Percentiles rank a stretch among this genome's conserved stretches.
Conservation (phyloP, 2,888 invertebrate genomes). For the Drosophila atroscutellata region DNA sequence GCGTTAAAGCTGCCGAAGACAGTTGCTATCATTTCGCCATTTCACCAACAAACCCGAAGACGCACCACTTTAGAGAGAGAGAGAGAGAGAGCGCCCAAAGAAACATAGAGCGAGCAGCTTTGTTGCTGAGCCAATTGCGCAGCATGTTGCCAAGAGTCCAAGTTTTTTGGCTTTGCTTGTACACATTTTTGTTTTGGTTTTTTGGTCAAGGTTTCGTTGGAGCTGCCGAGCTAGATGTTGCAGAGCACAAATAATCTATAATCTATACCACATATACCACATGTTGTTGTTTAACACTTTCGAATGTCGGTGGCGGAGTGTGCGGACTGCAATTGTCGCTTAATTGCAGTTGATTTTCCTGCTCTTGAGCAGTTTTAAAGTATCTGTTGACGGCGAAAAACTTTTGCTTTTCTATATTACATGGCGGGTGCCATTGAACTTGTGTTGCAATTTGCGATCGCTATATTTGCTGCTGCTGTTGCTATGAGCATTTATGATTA, state of each 20-base stretch:
- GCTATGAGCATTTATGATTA: conserved; percentile 9
- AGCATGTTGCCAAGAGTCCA: conserved; percentile 53
- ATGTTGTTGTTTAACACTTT: conserved; percentile 71
- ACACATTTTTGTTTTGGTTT: conserved; percentile 26
- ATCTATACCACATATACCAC: conserved; percentile 65
- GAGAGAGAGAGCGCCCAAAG: conserved; percentile 10
- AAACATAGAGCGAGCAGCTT: conserved; percentile 8
- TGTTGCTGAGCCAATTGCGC: conserved; percentile 31
- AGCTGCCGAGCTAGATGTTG: conserved; percentile 27
- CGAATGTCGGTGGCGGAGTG: conserved; percentile 56
- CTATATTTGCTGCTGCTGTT: conserved; percentile 18
- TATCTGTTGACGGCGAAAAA: conserved; percentile 48
- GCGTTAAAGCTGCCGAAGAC: conserved; percentile 60
- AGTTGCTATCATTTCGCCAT: conserved; percentile 61
- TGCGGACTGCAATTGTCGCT: conserved; percentile 63
- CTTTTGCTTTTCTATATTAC: conserved; percentile 75
- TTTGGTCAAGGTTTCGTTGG: conserved; percentile 73
- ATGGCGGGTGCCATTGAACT: conserved; percentile 82
- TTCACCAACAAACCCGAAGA: conserved; percentile 52
- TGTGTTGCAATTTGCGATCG: conserved; percentile 66
- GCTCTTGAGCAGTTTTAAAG: conserved; percentile 60
- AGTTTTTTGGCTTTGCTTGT: conserved; percentile 35
- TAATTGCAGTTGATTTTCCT: conserved; percentile 78
- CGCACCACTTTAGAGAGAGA: conserved; percentile 9
- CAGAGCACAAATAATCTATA: conserved; percentile 72